Base-by-base conservation (phyloP, 2,888 invertebrate genomes). In the Chorisops tibialis region DNA sequence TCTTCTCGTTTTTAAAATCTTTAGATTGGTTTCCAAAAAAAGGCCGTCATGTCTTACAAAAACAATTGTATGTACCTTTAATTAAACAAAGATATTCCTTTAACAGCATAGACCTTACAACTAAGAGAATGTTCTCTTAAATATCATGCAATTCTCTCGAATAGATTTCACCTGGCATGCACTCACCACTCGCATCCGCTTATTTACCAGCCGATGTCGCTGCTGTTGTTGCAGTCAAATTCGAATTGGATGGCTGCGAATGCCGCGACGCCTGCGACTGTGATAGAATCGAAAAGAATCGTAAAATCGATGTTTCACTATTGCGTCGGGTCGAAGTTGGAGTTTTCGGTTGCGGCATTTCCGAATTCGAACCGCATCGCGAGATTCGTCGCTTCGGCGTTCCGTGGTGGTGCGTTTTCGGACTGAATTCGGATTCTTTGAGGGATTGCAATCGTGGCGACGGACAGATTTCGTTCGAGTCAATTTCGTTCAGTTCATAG, bases 291-390 rank as follows among this genome's bases (percentile, higher is more conserved):
- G 75, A 74, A 45, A 79, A 78, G 65, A 78, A 79, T 22, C 73
- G 74, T 11, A 78, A 58, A 35, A 79, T 70, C 1, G 78, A 74
- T 1, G 77, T 76, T 69, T 77, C 77, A 61, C 74, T 75, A 63
- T 76, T 77, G 24, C 76, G 69, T n/a, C 75, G 68, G 62, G 72
- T 73, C 3, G 77, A 74, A 1, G 77, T 76, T 38, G 76, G 76
- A 7, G 77, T 76, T 54, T 72, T 71, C 3, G 73, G 71, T 61
- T 70, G 71, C 4, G 22, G 7, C n/a, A 24, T 12, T 4, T 61
- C 61, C 2, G 61, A 30, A 37, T 61, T 51, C 9, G 61, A 61
- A n/a, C 60, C 47, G 66, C 59, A 16, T 68, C 65, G 72, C 2
- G 72, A 65, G 2, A 14, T 48, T 4, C 45, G 21, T 19, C 62